Conservation (phyloP, 2,797 vertebrate species). For the Streptopelia turtur region DNA sequence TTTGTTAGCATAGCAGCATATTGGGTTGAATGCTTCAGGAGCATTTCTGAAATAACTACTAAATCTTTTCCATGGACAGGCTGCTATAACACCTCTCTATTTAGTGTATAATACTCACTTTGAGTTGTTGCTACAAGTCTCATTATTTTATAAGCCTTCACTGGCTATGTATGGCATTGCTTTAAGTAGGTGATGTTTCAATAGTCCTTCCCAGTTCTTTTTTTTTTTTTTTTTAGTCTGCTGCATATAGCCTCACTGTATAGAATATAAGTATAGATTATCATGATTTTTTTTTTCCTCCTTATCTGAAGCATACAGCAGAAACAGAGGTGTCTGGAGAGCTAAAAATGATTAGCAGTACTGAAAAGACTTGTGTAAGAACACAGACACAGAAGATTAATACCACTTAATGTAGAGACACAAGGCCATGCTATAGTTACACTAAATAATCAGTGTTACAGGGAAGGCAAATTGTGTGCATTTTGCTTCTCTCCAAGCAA, state of each 20-base stretch:
- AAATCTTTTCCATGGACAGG: conserved; percentile 8
- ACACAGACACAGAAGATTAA: background rate
- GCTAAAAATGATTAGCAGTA: conserved; percentile 1
- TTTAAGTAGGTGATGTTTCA: conserved; percentile 35
- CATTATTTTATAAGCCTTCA: conserved; percentile 37
- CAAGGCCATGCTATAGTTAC: background rate
- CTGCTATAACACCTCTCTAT: conserved; percentile 38
- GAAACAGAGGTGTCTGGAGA: conserved; percentile 39
- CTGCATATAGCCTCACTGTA: background rate
- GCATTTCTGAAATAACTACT: conserved; percentile 47
- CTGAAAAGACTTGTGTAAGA: background rate
- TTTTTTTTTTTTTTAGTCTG: background rate
- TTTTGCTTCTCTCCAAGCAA: background rate
- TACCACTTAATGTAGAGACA: background rate
- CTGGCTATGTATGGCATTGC: background rate
- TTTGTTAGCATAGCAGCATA: conserved; percentile 35
- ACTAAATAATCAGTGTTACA: background rate
- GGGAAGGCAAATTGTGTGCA: background rate
- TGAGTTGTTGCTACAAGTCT: conserved; percentile 23
- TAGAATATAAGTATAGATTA: conserved; percentile 19
- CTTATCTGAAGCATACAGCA: conserved; percentile 23
- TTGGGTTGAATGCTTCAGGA: conserved; percentile 33
- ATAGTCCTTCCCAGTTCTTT: background rate
- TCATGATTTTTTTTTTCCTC: background rate
- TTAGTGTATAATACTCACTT: conserved; percentile 38